These are phyloP conservation scores for Oikopleura albicans DNA, from an alignment of 23 tunicate genomes.

Conservation along the genomic window DNA sequence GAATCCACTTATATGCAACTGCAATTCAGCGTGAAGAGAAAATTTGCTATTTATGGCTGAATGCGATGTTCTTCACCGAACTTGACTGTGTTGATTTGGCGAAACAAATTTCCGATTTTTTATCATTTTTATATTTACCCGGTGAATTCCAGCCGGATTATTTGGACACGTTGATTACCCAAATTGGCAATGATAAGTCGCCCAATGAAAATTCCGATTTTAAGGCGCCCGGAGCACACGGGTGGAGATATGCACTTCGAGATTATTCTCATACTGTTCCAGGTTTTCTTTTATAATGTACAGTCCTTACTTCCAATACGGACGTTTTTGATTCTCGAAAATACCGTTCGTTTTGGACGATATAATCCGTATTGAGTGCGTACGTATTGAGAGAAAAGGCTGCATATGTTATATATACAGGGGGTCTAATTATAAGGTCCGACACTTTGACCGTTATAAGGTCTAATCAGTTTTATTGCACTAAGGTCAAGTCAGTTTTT, in stretches of 20 bases:
- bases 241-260: not conserved
- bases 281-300: no score
- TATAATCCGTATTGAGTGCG: no score
- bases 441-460: no score
- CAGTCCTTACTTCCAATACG: no score
- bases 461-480: no score
- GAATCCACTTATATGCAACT: not conserved
- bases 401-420: no score
- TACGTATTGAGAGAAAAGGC: no score
- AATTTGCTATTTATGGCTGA: slow-evolving; percentile 1
- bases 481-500: no score
- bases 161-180: not conserved
- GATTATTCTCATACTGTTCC: not conserved
- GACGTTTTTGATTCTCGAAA: no score
- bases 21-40: not conserved
- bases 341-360: no score
- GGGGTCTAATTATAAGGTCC: no score
- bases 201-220: not conserved
- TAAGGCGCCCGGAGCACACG: not conserved
- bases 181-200: not conserved
- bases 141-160: not conserved
- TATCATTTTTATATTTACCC: not conserved
- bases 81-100: not conserved
- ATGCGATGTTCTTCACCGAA: not conserved
- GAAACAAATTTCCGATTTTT: not conserved